phyloP scores from a whole-genome alignment of 2,888 invertebrate genomes.

The Lagria hirta region DNA sequence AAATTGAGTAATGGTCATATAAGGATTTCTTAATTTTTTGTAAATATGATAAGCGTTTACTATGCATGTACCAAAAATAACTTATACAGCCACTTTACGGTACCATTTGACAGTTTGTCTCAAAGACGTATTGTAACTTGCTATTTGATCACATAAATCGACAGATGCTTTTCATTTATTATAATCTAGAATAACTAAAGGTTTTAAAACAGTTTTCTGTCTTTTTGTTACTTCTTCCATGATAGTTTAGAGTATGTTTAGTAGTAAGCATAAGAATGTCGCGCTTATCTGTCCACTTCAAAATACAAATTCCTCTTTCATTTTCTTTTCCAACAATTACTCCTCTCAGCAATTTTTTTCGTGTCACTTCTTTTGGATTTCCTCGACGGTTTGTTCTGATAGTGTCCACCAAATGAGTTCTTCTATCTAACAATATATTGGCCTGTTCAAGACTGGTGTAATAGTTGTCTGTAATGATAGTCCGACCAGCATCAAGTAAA shows the following conservation, averaged over 20 bases:
- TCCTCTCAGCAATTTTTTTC: constrained; percentile 23
- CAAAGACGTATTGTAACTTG: too few species aligned
- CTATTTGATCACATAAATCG: constrained; percentile 36
- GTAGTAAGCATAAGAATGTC: constrained; percentile 41
- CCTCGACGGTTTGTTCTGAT: constrained; percentile 33
- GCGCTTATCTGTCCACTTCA: constrained; percentile 42
- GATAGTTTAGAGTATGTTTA: too few species aligned
- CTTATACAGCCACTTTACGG: too few species aligned
- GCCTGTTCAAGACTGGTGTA: constrained; percentile 28
- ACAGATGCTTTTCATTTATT: constrained; percentile 37
- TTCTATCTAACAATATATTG: constrained; percentile 29
- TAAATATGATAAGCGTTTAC: too few species aligned
- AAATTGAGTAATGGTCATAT: too few species aligned
- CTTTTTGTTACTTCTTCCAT: too few species aligned
- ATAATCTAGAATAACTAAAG: too few species aligned
- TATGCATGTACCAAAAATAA: too few species aligned
- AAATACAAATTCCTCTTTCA: constrained; percentile 30
- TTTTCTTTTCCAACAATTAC: constrained; percentile 15
- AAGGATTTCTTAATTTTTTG: too few species aligned
- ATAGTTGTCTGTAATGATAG: constrained; percentile 27
- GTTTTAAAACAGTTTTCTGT: too few species aligned
- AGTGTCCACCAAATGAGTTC: constrained; percentile 40
- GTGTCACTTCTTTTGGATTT: constrained; percentile 20
- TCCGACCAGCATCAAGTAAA: constrained; percentile 28
- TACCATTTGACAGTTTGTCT: too few species aligned